Evolutionary conservation across 2,888 invertebrate species (phyloP).

Genomic region (Cyaniris semiargus): DNA sequence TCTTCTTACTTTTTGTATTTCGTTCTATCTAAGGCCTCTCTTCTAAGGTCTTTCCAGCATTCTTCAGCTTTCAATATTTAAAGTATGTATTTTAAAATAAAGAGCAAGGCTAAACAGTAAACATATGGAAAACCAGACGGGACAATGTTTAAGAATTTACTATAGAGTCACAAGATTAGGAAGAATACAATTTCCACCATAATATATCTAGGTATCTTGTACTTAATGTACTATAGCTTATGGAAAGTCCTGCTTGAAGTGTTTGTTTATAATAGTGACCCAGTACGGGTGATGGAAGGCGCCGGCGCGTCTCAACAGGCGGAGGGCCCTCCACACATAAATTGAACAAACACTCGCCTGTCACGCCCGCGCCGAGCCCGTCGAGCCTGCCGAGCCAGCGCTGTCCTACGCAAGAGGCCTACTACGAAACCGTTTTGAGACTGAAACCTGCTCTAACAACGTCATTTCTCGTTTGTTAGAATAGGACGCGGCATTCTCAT

Average conservation of each 20-base stretch:
- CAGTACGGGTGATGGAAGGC: conserved; percentile 46
- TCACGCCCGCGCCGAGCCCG: conserved; percentile 35
- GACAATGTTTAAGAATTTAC: not conserved
- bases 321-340: conserved; percentile 52
- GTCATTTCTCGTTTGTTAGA: too few relatives aligned
- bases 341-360: conserved; percentile 60
- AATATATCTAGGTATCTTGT: not conserved
- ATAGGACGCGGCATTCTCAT: too few relatives aligned
- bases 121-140: not conserved
- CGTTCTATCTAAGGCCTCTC: too few relatives aligned
- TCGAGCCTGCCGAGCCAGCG: not conserved
- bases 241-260: conserved; percentile 34
- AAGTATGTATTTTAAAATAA: not conserved
- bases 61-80: not conserved
- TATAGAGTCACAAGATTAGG: not conserved
- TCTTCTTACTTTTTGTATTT: too few relatives aligned
- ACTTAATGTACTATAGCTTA: not conserved
- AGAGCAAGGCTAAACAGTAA: not conserved
- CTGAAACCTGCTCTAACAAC: too few relatives aligned
- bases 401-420: not conserved
- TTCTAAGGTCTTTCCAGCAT: not conserved
- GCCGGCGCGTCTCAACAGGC: conserved; percentile 53
- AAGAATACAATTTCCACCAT: not conserved
- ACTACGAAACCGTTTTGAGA: too few relatives aligned
- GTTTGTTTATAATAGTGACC: conserved; percentile 42